phyloP scores from a whole-genome alignment of 1,140 invertebrate genomes.

The Conopomorpha cramerella region DNA sequence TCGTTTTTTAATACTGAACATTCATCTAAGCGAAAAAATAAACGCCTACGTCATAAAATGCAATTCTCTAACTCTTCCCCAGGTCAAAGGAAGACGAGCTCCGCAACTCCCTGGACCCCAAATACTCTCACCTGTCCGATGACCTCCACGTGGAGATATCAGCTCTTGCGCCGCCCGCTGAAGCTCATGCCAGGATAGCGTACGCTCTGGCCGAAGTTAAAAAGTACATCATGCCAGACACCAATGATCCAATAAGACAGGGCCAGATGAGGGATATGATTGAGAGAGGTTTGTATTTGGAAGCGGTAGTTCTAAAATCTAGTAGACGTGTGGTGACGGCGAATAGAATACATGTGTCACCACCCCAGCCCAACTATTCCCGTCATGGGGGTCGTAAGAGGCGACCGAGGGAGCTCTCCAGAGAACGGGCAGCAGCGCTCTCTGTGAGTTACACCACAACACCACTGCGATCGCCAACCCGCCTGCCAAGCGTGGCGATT shows the following conservation, averaged over 20 bases:
- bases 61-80: constrained; percentile 8
- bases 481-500: no score
- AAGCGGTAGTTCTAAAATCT: no score
- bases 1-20: not conserved
- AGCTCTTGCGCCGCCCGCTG: constrained; percentile 84
- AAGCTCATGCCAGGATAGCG: constrained; percentile 89
- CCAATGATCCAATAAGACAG: constrained; percentile 74
- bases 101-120: constrained; percentile 83
- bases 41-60: no score
- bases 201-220: constrained; percentile 79
- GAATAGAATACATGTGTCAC: no score
- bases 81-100: constrained; percentile 84
- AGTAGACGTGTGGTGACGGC: no score
- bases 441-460: no score
- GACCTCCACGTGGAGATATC: constrained; percentile 94
- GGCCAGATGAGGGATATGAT: constrained; percentile 30
- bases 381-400: no score
- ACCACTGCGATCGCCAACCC: no score
- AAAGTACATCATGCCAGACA: constrained; percentile 73
- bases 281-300: constrained; percentile 25
- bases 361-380: no score
- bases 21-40: no score
- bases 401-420: no score
- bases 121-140: constrained; percentile 90
- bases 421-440: no score